Base-by-base conservation (phyloP, 1,140 invertebrate genomes). In the Homalodisca vitripennis region DNA sequence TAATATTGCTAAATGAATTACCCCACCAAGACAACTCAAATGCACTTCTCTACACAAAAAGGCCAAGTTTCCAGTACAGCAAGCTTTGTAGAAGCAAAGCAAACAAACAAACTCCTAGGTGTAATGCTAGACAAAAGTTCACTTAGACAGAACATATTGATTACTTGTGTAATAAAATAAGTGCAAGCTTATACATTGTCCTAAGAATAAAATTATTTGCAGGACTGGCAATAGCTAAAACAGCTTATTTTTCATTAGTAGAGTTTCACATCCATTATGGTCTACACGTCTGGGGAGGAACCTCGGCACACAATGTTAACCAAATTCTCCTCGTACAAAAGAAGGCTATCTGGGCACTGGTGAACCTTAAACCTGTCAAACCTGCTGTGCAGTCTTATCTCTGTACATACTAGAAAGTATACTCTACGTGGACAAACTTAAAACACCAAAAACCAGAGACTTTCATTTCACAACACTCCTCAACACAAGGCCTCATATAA, bases 161-260 rank as follows among this genome's bases (percentile, higher is more conserved):
- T 3, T 3, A 51, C 3, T 3, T 51, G 3, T 51, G n/a, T 22
- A 51, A 51, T 20, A 51, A 6, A 51, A 51, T 51, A 14, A 51
- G 48, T 3, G 22, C 6, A 6, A 20, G 48, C 3, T 20, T 51
- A 10, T 51, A 51, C 22, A 22, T 51, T 20, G 48, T 51, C 3
- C n/a, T 3, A 51, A 51, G 48, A 51, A n/a, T 51, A 3, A 51
- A 51, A 3, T 20, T 3, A 3, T 3, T 51, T 51, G 48, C 6
- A 6, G n/a, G n/a, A 51, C 48, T n/a, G 3, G 6, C 48, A 51
- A 22, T n/a, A 51, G 48, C 48, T 51, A 51, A 51, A 51, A 51
- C 48, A 3, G 48, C 48, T 3, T 51, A 51, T 20, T 51, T 12
- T 22, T 6, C 48, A 20, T n/a, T 51, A 20, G n/a, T 51, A 12